Conservation (phyloP, 2,888 invertebrate species). For the Anthophora plumipes region DNA sequence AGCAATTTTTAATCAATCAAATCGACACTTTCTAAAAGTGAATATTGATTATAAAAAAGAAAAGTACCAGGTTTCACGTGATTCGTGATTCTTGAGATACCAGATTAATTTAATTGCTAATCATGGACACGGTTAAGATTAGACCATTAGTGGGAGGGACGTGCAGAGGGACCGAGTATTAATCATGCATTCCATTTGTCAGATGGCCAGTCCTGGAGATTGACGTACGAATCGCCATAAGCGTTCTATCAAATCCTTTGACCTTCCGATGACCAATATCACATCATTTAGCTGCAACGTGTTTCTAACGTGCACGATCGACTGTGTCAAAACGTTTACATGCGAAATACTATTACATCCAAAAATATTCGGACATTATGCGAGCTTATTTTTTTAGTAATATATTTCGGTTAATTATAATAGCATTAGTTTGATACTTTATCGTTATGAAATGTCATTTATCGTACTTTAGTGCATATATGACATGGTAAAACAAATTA, state of each 20-base stretch:
- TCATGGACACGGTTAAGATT: constrained; percentile 43
- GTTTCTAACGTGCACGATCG: constrained; percentile 36
- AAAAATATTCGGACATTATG: too few species aligned
- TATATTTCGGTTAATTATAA: too few species aligned
- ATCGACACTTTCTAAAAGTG: too few species aligned
- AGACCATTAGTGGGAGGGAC: constrained; percentile 18
- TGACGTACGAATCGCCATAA: constrained; percentile 54
- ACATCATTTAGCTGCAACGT: constrained; percentile 22
- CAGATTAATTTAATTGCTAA: constrained; percentile 42
- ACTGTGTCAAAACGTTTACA: constrained; percentile 27
- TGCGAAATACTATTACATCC: background rate
- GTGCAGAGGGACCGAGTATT: constrained; percentile 28
- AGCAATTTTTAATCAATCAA: too few species aligned
- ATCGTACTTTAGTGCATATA: too few species aligned
- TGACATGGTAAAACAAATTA: too few species aligned
- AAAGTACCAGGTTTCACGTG: background rate
- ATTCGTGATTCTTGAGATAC: background rate
- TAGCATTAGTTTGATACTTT: too few species aligned
- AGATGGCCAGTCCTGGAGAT: constrained; percentile 45
- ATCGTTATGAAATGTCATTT: too few species aligned
- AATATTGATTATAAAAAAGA: background rate
- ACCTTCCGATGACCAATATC: constrained; percentile 45
- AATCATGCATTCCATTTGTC: constrained; percentile 59
- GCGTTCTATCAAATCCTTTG: constrained; percentile 57
- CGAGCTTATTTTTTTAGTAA: too few species aligned